Conservation (phyloP, 1,140 invertebrate species). For the Eriosoma lanigerum region DNA sequence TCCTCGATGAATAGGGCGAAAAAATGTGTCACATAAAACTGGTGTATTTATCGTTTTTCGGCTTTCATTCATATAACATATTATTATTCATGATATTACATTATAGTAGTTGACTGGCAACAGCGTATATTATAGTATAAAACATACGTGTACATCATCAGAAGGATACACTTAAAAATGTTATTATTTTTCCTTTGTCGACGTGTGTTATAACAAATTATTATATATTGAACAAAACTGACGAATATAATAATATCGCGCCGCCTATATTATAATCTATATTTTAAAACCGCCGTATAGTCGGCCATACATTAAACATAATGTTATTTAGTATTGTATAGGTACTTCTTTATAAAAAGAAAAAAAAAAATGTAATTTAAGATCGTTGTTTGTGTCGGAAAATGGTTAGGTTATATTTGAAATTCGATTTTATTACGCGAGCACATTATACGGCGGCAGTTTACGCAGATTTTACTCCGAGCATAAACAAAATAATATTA, state of each 20-base stretch:
- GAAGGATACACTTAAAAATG: background rate
- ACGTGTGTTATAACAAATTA: background rate
- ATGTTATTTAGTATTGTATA: too few species aligned
- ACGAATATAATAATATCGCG: constrained; percentile 30
- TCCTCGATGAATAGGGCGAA: background rate
- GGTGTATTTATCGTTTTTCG: constrained; percentile 43
- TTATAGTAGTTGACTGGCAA: background rate
- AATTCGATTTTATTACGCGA: constrained; percentile 32
- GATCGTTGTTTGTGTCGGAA: constrained; percentile 10
- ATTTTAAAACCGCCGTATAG: background rate
- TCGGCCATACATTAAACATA: too few species aligned
- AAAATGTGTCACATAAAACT: constrained; percentile 41
- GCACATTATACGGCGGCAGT: background rate
- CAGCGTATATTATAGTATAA: too few species aligned
- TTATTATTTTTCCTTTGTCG: constrained; percentile 38
- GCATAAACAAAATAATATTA: background rate
- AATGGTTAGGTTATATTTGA: constrained; percentile 19
- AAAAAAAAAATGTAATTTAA: constrained; percentile 18
- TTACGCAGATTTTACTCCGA: background rate
- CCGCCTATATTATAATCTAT: constrained; percentile 10
- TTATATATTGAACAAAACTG: background rate
- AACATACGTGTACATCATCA: background rate
- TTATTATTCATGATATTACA: background rate
- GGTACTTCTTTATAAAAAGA: too few species aligned
- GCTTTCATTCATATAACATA: constrained; percentile 23